These are phyloP conservation scores for Tethya wilhelma DNA, from an alignment of 37 sponge, comb jelly and placozoan species.

Conservation along the genomic window DNA sequence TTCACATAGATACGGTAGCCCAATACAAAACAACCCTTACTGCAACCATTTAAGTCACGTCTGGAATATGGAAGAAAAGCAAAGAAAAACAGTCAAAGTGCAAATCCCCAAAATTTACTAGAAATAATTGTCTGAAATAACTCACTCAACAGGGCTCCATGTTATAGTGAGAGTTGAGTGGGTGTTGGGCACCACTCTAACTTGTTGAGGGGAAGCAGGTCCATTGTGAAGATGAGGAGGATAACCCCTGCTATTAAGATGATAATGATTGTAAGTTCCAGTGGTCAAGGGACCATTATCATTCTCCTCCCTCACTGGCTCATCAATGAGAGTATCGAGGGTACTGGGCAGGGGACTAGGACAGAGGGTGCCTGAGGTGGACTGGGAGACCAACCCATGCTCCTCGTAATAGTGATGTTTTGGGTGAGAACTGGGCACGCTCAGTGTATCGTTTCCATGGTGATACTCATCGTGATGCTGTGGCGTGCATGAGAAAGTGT, in stretches of 20 bases:
- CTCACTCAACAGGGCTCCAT: slow-evolving; percentile 61
- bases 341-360: background rate
- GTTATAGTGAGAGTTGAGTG: slow-evolving; percentile 26
- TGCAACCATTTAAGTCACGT: slow-evolving; percentile 34
- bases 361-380: slow-evolving; percentile 2
- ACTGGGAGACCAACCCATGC: background rate
- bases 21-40: slow-evolving; percentile 47
- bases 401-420: too few species aligned
- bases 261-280: too few species aligned
- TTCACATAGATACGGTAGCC: slow-evolving; percentile 68
- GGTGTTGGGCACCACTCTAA: slow-evolving; percentile 3
- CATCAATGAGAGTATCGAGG: slow-evolving; percentile 6
- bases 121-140: too few species aligned
- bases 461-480: background rate
- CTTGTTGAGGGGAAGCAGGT: slow-evolving; percentile 22
- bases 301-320: slow-evolving; percentile 1
- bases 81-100: background rate
- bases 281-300: too few species aligned
- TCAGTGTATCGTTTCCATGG: background rate
- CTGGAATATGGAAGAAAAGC: slow-evolving; percentile 13
- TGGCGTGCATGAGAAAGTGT: too few species aligned
- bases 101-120: background rate
- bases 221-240: background rate
- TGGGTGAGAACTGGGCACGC: too few species aligned
- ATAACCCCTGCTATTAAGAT: too few species aligned